Evolutionary conservation across 2,888 invertebrate genomes (phyloP), one percentile per base, ranked within the genome.

Genomic region (Beris chalybata): DNA sequence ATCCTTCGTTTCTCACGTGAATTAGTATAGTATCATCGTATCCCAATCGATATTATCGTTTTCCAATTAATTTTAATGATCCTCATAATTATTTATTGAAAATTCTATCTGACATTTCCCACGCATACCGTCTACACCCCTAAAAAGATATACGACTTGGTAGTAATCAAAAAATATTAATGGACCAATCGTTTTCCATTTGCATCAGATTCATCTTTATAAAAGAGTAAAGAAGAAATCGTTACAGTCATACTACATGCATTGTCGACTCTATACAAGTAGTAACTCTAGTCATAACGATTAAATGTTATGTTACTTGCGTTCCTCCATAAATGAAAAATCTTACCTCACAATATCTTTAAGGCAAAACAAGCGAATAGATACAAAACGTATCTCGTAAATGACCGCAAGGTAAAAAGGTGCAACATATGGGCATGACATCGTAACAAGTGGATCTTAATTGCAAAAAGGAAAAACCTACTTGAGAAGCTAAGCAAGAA

Each of bases 11-110:
- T 22, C 22, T 22, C 22, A 22, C 22, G 22, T 22, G 22, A 22
- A 22, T 22, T 38, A 38, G 38, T 4, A 7, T 38, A 38, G 38
- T 4, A 7, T 38, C 5, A 38, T 38, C 38, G 3, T 38, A 38
- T 38, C 38, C 9, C 9, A 5, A 9, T 7, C 5, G 38, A 38
- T 38, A 38, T 38, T 38, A 38, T 38, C 38, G 3, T 38, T 32
- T 45, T 31, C 31, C 48, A 59, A 59, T 59, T 59, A 59, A 59
- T 48, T 59, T 59, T 59, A 59, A 59, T 59, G 59, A 59, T 11
- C n/a, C 31, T 13, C 29, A 59, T 13, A 59, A 11, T 29, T 38
- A 31, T 29, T 31, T 12, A 6, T 15, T 47, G 44, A 22, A 15
- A 44, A 7, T 48, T 38, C 11, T 13, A 56, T 31, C 32, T n/a